A percentile compares a stretch with the other conserved stretches of the same genome.
phyloP scores from a whole-genome alignment of 2,888 invertebrate genomes.

The Sepiola atlantica region DNA sequence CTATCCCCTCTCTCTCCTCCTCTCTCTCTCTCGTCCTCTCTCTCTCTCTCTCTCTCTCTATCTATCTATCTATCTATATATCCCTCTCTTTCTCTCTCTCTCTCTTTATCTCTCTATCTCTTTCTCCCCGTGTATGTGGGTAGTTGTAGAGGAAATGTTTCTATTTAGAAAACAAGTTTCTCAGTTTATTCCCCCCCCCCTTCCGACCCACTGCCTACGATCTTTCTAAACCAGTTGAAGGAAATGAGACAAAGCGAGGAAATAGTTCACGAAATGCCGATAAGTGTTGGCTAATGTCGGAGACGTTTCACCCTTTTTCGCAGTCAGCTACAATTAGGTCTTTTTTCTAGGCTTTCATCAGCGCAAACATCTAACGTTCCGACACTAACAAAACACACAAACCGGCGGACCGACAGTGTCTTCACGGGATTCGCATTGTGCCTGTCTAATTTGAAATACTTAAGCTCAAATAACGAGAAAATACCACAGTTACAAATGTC shows the following conservation, averaged over 20 bases:
- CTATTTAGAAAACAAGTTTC: not conserved
- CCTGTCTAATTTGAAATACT: not conserved
- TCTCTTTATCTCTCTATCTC: not conserved
- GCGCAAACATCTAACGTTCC: not conserved
- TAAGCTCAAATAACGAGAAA: not conserved
- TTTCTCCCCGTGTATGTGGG: not conserved
- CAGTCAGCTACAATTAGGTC: not conserved
- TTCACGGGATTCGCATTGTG: not conserved
- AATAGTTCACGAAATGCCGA: not conserved
- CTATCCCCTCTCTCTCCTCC: too few species aligned
- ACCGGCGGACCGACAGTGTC: not conserved
- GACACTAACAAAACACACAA: not conserved
- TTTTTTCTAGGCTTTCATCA: not conserved
- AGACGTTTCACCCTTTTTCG: not conserved
- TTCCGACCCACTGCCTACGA: not conserved
- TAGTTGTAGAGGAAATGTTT: not conserved
- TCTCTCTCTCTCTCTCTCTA: not conserved
- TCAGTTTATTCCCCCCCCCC: not conserved
- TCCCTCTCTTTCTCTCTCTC: too few species aligned
- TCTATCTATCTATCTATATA: not conserved
- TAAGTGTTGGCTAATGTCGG: not conserved
- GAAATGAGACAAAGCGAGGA: not conserved
- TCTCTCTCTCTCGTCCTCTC: not conserved
- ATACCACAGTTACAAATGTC: not conserved
- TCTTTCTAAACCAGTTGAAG: not conserved